Conservation (phyloP, 2,797 vertebrate species). For the Lepilemur septentrionalis region DNA sequence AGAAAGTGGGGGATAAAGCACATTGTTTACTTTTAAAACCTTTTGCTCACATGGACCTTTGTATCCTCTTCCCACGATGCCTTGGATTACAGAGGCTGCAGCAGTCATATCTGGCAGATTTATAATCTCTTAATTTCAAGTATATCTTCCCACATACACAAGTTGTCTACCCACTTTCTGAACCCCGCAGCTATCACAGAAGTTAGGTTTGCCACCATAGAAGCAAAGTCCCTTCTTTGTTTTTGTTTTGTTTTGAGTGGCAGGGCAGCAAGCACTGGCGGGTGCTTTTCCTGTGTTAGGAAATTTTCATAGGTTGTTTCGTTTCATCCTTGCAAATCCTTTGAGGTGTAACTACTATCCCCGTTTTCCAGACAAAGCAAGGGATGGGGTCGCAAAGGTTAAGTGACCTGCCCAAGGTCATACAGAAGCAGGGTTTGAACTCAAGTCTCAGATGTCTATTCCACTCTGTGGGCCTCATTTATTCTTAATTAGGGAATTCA, state of each 20-base stretch:
- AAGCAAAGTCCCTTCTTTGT: not conserved
- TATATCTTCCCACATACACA: not conserved
- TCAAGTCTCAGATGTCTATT: not conserved
- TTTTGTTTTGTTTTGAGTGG: not conserved
- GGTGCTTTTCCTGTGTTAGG: not conserved
- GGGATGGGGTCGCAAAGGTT: not conserved
- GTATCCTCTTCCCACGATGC: not conserved
- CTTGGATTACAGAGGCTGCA: not conserved
- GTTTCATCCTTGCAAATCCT: not conserved
- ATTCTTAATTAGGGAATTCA: not conserved
- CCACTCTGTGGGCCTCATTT: not conserved
- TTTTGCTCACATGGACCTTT: not conserved
- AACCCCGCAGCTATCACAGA: not conserved
- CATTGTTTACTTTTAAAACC: not conserved
- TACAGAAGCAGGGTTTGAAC: not conserved
- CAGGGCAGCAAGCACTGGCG: not conserved
- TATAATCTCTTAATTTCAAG: not conserved
- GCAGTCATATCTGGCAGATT: not conserved
- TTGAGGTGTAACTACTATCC: not conserved
- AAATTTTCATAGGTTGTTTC: not conserved
- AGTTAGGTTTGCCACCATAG: not conserved
- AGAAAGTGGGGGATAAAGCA: not conserved
- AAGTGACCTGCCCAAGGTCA: not conserved
- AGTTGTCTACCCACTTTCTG: not conserved
- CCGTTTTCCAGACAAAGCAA: constrained; percentile 1